Percentiles rank a stretch among this genome's conserved stretches.
Conservation (phyloP, 2,797 vertebrate genomes). For the Lutjanus campechanus region DNA sequence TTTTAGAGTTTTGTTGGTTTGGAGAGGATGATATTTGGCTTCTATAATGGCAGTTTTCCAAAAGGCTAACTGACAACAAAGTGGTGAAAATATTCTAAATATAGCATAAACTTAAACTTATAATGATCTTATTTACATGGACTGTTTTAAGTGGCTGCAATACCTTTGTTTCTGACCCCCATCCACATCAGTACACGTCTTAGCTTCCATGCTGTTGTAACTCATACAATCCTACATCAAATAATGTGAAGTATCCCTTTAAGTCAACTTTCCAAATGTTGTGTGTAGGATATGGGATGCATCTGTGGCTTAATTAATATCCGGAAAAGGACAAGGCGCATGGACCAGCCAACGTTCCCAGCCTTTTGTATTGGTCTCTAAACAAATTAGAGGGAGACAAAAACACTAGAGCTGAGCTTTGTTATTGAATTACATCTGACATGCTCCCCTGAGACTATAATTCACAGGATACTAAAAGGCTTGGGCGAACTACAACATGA, state of each 20-base stretch:
- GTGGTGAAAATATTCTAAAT: no score
- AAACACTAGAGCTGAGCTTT: constrained; percentile 78
- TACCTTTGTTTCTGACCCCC: no score
- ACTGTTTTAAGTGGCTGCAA: no score
- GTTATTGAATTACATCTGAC: constrained; percentile 81
- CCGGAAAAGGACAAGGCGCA: constrained; percentile 78
- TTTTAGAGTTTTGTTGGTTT: no score
- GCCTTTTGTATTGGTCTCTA: constrained; percentile 75
- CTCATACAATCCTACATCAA: no score
- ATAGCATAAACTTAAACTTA: no score
- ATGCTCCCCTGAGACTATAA: constrained; percentile 72
- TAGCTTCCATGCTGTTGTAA: no score
- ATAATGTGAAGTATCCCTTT: background rate
- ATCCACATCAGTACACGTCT: no score
- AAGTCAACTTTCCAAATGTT: constrained; percentile 11
- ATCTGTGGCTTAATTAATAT: constrained; percentile 80
- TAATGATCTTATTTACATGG: no score
- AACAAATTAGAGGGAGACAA: constrained; percentile 87
- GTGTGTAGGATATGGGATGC: constrained; percentile 61
- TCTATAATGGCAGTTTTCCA: no score
- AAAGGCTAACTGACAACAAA: no score
- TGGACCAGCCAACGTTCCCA: constrained; percentile 72
- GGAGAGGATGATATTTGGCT: no score
- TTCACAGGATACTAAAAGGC: constrained; percentile 76
- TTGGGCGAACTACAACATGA: constrained; percentile 62